Evolutionary conservation across 2,113 vertebrate genomes (phyloP).

Genomic region (Apus apus): DNA sequence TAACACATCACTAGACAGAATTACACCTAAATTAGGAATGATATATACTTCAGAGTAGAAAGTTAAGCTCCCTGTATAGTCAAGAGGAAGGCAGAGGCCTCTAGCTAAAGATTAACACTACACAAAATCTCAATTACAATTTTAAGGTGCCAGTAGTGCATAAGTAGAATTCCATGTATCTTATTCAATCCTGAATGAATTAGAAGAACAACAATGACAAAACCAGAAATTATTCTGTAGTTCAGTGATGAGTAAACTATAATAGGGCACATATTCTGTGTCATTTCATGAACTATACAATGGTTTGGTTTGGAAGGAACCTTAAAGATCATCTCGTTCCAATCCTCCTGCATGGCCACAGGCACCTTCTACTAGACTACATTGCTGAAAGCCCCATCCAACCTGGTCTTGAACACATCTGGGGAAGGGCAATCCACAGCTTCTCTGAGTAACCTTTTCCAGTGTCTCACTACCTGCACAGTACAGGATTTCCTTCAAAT

Average conservation of each 20-base stretch:
- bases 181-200: not conserved
- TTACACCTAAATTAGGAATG: not conserved
- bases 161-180: not conserved
- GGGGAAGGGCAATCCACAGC: no score
- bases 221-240: not conserved
- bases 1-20: no score
- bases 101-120: not conserved
- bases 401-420: no score
- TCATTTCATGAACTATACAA: not conserved
- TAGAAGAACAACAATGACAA: not conserved
- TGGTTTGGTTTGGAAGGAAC: no score
- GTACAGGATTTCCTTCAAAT: no score
- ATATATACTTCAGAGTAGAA: not conserved
- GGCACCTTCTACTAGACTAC: no score
- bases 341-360: no score
- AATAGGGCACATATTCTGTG: not conserved
- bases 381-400: no score
- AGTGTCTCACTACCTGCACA: no score
- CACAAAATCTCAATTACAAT: not conserved
- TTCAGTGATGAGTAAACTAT: not conserved
- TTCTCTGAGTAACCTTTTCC: no score
- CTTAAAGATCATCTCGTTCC: no score
- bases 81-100: not conserved
- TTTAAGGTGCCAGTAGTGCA: not conserved
- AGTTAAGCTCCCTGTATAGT: not conserved